Evolutionary conservation across 2,113 vertebrate genomes (phyloP).

Genomic region (Sylvicapra grimmia): DNA sequence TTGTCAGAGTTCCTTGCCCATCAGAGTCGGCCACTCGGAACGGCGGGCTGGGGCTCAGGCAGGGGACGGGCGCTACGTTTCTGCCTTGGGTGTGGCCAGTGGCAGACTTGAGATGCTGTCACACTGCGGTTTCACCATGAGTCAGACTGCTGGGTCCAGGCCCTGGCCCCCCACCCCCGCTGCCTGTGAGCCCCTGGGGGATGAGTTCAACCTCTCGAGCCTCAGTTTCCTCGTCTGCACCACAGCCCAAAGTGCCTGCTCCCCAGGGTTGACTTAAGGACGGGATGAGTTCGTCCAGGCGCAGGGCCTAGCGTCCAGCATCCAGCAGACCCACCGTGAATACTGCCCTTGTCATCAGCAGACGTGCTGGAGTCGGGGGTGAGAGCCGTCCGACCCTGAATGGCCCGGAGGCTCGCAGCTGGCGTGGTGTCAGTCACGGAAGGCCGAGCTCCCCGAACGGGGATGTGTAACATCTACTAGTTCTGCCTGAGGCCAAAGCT

Average conservation of each 20-base stretch:
- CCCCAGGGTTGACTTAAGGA: background rate
- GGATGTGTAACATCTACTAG: background rate
- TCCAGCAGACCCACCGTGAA: fast-evolving
- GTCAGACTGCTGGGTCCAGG: background rate
- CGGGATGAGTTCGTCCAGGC: fast-evolving
- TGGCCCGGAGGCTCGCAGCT: background rate
- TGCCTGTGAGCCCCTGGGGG: background rate
- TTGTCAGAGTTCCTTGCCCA: background rate
- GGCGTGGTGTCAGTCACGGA: background rate
- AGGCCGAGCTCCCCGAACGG: fast-evolving
- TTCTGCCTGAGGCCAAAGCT: background rate
- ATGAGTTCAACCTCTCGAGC: background rate
- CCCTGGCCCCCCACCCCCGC: background rate
- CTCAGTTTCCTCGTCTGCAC: background rate
- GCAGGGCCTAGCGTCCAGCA: fast-evolving
- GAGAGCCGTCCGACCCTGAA: fast-evolving
- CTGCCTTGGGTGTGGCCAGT: background rate
- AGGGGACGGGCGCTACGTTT: fast-evolving
- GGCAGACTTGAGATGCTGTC: background rate
- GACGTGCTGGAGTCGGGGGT: fast-evolving
- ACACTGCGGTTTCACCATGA: background rate
- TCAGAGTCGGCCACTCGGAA: background rate
- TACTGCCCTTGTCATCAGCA: background rate
- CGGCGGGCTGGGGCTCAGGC: background rate
- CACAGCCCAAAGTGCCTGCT: fast-evolving